A percentile compares a stretch with the other conserved stretches of the same genome.
phyloP scores from a whole-genome alignment of 2,797 vertebrate species.

The Leptodactylus fallax region DNA sequence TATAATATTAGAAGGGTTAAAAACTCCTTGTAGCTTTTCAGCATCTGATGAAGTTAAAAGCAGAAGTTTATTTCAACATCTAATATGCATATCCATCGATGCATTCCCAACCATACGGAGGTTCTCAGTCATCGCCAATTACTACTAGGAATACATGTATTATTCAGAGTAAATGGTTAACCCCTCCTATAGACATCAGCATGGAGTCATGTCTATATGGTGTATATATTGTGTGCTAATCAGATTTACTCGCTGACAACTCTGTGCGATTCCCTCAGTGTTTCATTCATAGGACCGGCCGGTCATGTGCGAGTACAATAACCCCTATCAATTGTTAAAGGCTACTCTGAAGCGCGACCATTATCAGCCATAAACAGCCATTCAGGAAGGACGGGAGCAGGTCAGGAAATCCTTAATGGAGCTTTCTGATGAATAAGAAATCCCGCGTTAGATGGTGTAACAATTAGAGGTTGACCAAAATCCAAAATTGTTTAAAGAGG shows the following conservation, averaged over 20 bases:
- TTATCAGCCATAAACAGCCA: constrained; percentile 47
- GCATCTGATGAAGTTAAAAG: too few species aligned
- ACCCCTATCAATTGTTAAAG: constrained; percentile 46
- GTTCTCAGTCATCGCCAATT: too few species aligned
- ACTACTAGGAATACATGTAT: too few species aligned
- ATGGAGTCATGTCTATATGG: too few species aligned
- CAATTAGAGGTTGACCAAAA: constrained; percentile 52
- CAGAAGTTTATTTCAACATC: too few species aligned
- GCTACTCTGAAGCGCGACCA: constrained; percentile 27
- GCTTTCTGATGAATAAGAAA: constrained; percentile 51
- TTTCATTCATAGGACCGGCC: neutral
- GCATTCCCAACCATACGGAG: too few species aligned
- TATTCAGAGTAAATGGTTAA: too few species aligned
- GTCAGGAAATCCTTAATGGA: constrained; percentile 57
- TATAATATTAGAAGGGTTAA: too few species aligned
- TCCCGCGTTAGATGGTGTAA: constrained; percentile 34
- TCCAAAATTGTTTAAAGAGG: constrained; percentile 23
- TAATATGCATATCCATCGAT: too few species aligned
- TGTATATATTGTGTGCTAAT: neutral
- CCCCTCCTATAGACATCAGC: too few species aligned
- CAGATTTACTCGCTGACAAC: neutral
- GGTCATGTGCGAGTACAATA: constrained; percentile 34
- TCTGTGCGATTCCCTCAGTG: neutral
- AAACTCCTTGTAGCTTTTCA: too few species aligned
- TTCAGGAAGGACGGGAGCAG: constrained; percentile 31